Evolutionary conservation across 2,797 vertebrate species (phyloP).

Genomic region (Chaenodraco wilsoni): DNA sequence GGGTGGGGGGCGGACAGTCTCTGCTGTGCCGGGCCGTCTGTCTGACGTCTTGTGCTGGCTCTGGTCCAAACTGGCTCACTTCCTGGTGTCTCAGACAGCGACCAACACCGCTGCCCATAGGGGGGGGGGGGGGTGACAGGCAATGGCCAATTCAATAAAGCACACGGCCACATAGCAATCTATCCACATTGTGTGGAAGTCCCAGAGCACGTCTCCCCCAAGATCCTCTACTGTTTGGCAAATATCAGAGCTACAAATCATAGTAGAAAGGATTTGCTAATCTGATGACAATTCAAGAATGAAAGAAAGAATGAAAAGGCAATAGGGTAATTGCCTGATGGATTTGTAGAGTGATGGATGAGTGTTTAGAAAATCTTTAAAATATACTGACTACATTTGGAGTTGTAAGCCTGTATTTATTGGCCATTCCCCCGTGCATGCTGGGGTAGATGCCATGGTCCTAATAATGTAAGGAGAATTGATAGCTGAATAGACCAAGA

Average conservation of each 20-base stretch:
- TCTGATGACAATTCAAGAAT: conserved; percentile 32
- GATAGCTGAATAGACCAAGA: background rate
- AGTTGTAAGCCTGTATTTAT: background rate
- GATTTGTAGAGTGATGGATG: background rate
- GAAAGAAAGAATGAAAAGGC: conserved; percentile 10
- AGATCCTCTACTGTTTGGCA: conserved; percentile 32
- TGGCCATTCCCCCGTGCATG: background rate
- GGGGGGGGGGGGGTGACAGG: conserved; percentile 21
- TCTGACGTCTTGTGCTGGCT: conserved; percentile 38
- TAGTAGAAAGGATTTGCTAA: conserved; percentile 25
- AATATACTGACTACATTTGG: background rate
- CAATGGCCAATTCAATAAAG: conserved; percentile 49
- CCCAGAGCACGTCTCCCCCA: conserved; percentile 34
- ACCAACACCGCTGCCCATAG: conserved; percentile 47
- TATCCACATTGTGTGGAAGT: conserved; percentile 46
- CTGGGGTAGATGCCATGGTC: background rate
- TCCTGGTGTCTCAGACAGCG: conserved; percentile 42
- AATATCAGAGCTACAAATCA: conserved; percentile 30
- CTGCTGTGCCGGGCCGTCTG: conserved; percentile 10
- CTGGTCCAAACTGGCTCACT: conserved; percentile 40
- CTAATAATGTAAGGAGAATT: background rate
- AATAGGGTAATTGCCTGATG: background rate
- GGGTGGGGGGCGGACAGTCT: background rate
- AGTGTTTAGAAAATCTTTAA: background rate
- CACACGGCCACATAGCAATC: conserved; percentile 58